Evolutionary conservation across 2,113 vertebrate genomes (phyloP), one percentile per base, ranked within the genome.

Genomic region (Scopus umbretta): DNA sequence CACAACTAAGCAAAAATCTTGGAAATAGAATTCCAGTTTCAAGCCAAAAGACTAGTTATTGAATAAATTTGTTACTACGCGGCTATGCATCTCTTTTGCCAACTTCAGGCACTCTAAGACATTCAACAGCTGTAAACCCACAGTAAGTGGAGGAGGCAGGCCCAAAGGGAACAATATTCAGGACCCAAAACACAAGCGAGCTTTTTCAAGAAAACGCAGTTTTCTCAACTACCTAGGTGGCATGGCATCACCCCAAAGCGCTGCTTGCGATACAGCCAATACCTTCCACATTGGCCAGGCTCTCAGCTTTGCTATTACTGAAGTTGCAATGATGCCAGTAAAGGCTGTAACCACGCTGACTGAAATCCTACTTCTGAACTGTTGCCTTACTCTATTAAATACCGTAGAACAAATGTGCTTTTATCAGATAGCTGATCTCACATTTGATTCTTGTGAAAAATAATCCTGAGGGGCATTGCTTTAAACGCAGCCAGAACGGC

Each of bases 401-500:
- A 78, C 27, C 38, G 78, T 56, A 53, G 56, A 9, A 84, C 0
- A 1, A 86, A 27, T 23, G 80, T 32, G 61, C 16, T 63, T 94
- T 88, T 59, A 71, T 76, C 71, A 68, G 40, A 72, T 22, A 49
- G 27, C 14, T 73, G 34, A 82, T 76, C 40, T 50, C 53, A 80
- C 4, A 55, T 45, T 80, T 70, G 45, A 62, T 88, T 83, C 55
- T 38, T 26, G 26, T 56, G 80, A 47, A 94, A 86, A 94, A 92
- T 42, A 92, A 74, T 47, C 55, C 63, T 19, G 2, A 36, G 55
- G 15, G 45, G 14, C 38, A 71, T 16, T 70, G 26, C 79, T 84
- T 81, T 81, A 87, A 79, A 63, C 5, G 17, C 18, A 43, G 65
- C 13, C 80, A 92, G 70, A 95, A 36, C 49, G 53, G 45, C 59